A percentile compares a stretch with the other conserved stretches of the same genome.
phyloP scores from a whole-genome alignment of 2,113 vertebrate genomes.

The Lepus europaeus region DNA sequence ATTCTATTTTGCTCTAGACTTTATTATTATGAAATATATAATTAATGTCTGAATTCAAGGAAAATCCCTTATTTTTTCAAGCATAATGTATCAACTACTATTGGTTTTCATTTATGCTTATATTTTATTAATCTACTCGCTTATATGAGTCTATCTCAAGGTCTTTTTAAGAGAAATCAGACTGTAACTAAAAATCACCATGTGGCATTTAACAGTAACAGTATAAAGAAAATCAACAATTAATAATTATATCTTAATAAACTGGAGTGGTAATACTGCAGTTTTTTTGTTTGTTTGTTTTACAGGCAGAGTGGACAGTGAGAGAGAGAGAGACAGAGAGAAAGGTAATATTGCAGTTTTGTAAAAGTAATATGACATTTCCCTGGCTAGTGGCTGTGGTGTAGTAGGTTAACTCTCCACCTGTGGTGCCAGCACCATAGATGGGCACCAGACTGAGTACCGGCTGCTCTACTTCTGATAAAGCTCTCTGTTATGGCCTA shows the following conservation, averaged over 20 bases:
- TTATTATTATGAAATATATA: not conserved
- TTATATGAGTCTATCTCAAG: not conserved
- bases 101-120: not conserved
- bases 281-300: not conserved
- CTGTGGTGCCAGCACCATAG: too few species aligned
- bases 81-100: not conserved
- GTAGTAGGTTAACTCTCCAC: too few species aligned
- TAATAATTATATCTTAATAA: conserved; percentile 37
- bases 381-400: too few species aligned
- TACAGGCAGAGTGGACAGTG: too few species aligned
- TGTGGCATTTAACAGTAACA: not conserved
- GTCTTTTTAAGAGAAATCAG: not conserved
- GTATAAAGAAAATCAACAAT: not conserved
- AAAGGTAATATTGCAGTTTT: not conserved
- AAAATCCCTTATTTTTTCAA: not conserved
- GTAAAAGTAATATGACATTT: conserved; percentile 31
- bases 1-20: conserved; percentile 3
- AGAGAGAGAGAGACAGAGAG: too few species aligned
- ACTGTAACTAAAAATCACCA: not conserved
- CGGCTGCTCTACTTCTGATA: too few species aligned
- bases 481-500: too few species aligned
- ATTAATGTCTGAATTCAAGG: not conserved
- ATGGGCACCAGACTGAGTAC: too few species aligned
- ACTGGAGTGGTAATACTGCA: not conserved
- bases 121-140: not conserved